Evolutionary conservation across 2,113 vertebrate species (phyloP).

Genomic region (Numida meleagris): DNA sequence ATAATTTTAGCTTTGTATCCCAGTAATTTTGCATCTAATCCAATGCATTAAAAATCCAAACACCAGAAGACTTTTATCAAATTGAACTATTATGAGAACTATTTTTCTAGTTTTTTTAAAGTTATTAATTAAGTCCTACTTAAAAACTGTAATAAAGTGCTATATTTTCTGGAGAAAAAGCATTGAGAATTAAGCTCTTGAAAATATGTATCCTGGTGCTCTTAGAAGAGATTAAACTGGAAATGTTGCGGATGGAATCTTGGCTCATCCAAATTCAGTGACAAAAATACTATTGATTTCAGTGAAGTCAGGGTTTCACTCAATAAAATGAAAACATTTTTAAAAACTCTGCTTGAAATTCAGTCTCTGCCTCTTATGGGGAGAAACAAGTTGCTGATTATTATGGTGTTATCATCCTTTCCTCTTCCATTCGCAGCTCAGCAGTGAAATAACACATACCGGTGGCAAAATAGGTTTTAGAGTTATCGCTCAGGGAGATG

Average conservation of each 20-base stretch:
- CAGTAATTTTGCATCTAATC: background rate
- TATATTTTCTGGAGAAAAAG: background rate
- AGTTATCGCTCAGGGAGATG: conserved; percentile 22
- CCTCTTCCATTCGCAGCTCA: background rate
- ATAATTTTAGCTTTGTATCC: background rate
- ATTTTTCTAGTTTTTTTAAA: background rate
- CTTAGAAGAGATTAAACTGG: background rate
- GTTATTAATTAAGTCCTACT: background rate
- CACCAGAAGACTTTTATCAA: background rate
- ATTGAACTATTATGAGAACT: background rate
- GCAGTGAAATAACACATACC: background rate
- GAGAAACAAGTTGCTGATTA: background rate
- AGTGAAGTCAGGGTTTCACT: background rate
- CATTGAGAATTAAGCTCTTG: background rate
- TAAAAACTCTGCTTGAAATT: background rate
- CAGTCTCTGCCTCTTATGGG: background rate
- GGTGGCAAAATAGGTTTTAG: conserved; percentile 26
- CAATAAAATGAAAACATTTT: background rate
- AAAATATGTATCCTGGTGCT: background rate
- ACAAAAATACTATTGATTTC: background rate
- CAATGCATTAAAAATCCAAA: background rate
- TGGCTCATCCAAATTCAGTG: background rate
- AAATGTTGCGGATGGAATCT: background rate
- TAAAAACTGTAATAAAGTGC: background rate
- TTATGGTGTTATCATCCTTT: background rate